phyloP scores from a whole-genome alignment of 2,113 vertebrate genomes.

The Columbina picui region DNA sequence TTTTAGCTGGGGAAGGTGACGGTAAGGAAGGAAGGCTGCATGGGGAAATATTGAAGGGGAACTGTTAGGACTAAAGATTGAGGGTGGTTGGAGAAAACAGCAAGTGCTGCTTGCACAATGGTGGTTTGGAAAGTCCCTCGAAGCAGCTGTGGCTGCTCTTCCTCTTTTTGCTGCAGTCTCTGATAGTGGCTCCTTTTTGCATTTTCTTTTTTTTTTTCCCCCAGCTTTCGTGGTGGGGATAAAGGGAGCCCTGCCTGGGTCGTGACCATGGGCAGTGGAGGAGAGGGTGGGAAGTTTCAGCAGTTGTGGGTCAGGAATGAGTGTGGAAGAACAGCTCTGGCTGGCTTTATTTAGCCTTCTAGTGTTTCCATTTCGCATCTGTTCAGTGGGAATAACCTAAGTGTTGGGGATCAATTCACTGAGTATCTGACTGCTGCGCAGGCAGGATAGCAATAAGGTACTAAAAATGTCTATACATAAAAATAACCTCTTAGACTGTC shows the following conservation, averaged over 20 bases:
- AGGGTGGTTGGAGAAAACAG: not conserved
- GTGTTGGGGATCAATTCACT: slow-evolving; percentile 47
- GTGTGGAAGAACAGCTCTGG: not conserved
- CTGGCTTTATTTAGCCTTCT: slow-evolving; percentile 39
- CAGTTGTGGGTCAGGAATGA: not conserved
- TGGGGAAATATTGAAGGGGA: not conserved
- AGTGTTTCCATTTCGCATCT: slow-evolving; percentile 45
- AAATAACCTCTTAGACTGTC: slow-evolving; percentile 64
- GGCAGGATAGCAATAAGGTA: slow-evolving; percentile 56
- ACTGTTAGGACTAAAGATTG: not conserved
- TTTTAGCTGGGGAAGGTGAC: not conserved
- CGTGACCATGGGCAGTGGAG: not conserved
- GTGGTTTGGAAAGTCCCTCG: slow-evolving; percentile 1
- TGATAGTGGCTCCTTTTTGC: not conserved
- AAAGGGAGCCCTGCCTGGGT: not conserved
- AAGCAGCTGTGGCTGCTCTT: not conserved
- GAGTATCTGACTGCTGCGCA: not conserved
- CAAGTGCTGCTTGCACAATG: not conserved
- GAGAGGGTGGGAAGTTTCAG: not conserved
- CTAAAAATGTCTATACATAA: slow-evolving; percentile 70
- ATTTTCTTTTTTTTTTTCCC: not conserved
- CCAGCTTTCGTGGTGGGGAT: rapidly evolving
- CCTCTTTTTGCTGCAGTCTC: not conserved
- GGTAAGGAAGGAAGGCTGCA: not conserved
- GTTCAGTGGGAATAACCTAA: slow-evolving; percentile 34